Evolutionary conservation across 2,888 invertebrate species (phyloP), one percentile per base, ranked within the genome.

Genomic region (Agriopis leucophaearia): DNA sequence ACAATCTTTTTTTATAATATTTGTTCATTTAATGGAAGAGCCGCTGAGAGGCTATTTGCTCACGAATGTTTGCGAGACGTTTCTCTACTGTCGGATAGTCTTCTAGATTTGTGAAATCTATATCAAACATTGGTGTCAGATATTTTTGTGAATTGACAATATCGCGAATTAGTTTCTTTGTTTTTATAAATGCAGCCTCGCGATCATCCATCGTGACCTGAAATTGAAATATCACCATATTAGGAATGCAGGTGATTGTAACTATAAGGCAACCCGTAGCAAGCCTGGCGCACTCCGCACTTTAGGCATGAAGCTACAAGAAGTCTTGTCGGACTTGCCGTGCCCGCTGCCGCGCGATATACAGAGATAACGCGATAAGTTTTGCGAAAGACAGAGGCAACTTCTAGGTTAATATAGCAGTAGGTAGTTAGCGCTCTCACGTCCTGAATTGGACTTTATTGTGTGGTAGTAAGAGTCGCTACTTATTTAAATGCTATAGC

Each of bases 61-160:
- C 78, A 44, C 85, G 81, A 73, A 93, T 89, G 4, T 72, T 76
- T 0, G 71, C 66, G 8, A 92, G 70, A 70, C 81, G 85, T 45
- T 80, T 81, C 65, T 90, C 69, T 13, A 88, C 82, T 12, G 80
- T 81, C 1, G 88, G 84, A 68, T 88, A 88, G 57, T 85, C 64
- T 0, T 65, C 47, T 44, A 82, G 66, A 60, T 88, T 85, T 1
- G 83, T 71, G 71, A 92, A 92, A 60, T 93, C 85, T 47, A 90
- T 87, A 67, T 92, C 88, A 59, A 91, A 90, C 90, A 93, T 88
- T 38, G 93, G 91, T 58, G 80, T 81, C 0, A 89, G 64, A 10
- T 42, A 60, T 8, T 78, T 83, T 73, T 94, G 92, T 0, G 83
- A 79, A 13, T 84, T 81, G 7, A 89, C 82, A 58, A 93, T 88